phyloP scores from a whole-genome alignment of 2,797 vertebrate species.

The Peromyscus nudipes region DNA sequence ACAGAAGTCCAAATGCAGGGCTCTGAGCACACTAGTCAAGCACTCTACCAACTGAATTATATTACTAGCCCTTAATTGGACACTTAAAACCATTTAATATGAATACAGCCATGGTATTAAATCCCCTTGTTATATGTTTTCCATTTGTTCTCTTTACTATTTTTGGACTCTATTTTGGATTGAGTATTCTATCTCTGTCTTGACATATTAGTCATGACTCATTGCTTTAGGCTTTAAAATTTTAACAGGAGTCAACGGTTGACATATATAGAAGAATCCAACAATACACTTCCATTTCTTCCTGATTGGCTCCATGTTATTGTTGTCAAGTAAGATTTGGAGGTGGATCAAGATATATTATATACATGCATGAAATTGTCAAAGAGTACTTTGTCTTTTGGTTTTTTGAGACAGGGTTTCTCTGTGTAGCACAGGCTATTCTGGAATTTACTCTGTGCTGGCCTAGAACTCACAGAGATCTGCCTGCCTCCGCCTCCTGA shows the following conservation, averaged over 20 bases:
- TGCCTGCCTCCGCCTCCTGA: neutral
- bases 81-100: slow-evolving; percentile 36
- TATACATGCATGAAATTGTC: neutral
- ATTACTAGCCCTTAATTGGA: neutral
- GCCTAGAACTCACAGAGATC: neutral
- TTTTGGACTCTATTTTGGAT: slow-evolving; percentile 65
- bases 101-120: slow-evolving; percentile 32
- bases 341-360: neutral
- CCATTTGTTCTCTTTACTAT: slow-evolving; percentile 33
- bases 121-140: slow-evolving; percentile 6
- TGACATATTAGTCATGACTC: slow-evolving; percentile 15
- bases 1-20: neutral
- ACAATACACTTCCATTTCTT: neutral
- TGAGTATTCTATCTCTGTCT: neutral
- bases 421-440: neutral
- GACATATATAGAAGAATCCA: neutral
- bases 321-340: neutral
- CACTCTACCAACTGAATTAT: neutral
- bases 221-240: slow-evolving; percentile 55
- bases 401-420: neutral
- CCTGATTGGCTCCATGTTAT: neutral
- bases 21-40: neutral
- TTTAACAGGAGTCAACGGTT: neutral
- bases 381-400: neutral
- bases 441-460: neutral